phyloP scores from a whole-genome alignment of 2,797 vertebrate species.

The Lemur catta region DNA sequence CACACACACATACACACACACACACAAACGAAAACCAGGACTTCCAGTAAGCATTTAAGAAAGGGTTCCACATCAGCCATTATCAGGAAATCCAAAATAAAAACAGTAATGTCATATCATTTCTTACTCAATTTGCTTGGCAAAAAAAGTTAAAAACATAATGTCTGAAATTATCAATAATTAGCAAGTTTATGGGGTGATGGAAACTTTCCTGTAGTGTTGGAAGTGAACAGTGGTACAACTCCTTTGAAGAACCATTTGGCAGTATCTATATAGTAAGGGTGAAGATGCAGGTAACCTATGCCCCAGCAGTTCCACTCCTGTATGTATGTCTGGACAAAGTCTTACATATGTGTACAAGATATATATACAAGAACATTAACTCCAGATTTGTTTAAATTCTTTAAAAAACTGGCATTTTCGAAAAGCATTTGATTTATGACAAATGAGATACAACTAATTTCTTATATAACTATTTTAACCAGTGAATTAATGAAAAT shows the following conservation, averaged over 20 bases:
- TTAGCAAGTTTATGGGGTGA: neutral
- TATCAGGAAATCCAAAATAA: neutral
- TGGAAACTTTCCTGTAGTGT: neutral
- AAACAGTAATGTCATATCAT: neutral
- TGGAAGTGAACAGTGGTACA: no score
- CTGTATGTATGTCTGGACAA: neutral
- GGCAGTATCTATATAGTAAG: neutral
- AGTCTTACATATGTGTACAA: neutral
- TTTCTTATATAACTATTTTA: neutral
- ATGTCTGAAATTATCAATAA: neutral
- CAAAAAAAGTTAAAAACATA: neutral
- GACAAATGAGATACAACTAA: neutral
- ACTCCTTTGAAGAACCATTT: neutral
- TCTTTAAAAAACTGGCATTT: neutral
- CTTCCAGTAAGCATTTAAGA: neutral
- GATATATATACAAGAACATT: neutral
- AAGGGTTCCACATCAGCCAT: neutral
- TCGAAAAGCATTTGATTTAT: neutral
- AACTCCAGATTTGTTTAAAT: neutral
- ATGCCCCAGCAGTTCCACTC: accelerated
- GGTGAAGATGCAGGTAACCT: neutral
- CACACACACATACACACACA: no score
- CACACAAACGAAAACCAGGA: neutral
- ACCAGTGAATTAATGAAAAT: neutral
- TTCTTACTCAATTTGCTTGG: neutral